Evolutionary conservation across 2,113 vertebrate genomes (phyloP), one percentile per base, ranked within the genome.

Genomic region (Verasper variegatus): DNA sequence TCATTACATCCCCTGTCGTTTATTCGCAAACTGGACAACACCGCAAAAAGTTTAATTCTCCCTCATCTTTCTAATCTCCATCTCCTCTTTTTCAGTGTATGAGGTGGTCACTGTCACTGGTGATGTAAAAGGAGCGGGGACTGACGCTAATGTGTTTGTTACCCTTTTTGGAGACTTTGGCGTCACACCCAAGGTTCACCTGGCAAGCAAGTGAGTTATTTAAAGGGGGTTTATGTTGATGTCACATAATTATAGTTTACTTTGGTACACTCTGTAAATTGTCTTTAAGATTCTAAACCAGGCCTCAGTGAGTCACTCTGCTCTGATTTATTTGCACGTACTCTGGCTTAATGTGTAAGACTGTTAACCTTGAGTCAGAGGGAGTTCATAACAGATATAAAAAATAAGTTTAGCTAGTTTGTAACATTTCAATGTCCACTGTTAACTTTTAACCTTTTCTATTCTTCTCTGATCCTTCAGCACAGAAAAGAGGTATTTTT

Each of bases 171-270:
- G 98, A 91, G 96, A 98, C 8, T 95, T 93, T n/a, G 98, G 98
- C 8, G 95, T 98, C 61, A 96, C 96, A 23, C 97, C 98, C 55
- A 99, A 99, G 89, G 95, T 96, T 84, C 97, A 99, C 68, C 95
- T 99, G 88, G 97, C 97, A 65, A 99, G 97, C 98, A 98, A 99
- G 98, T 99, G 87, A 96, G 98, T 96, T 9, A 17, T 51, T 88
- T 15, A 14, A 68, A 66, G 60, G 8, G n/a, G 51, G 20, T 67
- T 54, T 17, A 1, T 47, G 13, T 8, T 24, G 21, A 64, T 54
- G 24, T 23, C 20, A 49, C 35, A 65, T 20, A n/a, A 42, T 23
- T 61, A 17, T n/a, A 35, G 20, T 8, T 3, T 4, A 0, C 3
- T 68, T 59, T 73, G 2, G 54, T 64, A 3, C 23, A 64, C 1